These are phyloP conservation scores for Halichoeres trimaculatus DNA, from an alignment of 2,113 vertebrate species.

Conservation along the genomic window DNA sequence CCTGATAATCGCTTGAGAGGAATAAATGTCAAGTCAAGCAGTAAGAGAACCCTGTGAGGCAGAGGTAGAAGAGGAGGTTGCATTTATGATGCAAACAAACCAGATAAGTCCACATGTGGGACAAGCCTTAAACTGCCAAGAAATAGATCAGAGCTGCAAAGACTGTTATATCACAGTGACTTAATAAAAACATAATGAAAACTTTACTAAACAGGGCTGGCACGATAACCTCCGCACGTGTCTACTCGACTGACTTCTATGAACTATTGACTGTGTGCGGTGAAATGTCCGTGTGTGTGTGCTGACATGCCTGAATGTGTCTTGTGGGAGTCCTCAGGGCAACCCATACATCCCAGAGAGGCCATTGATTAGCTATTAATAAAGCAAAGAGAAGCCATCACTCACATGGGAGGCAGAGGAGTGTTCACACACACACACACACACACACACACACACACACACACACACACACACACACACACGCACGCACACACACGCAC, in stretches of 20 bases:
- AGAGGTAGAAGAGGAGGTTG: slow-evolving; percentile 30
- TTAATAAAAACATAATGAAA: slow-evolving; percentile 20
- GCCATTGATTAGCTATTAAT: slow-evolving; percentile 79
- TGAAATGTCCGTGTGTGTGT: slow-evolving; percentile 18
- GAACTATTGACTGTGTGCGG: slow-evolving; percentile 45
- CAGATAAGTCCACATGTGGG: slow-evolving; percentile 33
- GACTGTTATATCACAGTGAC: slow-evolving; percentile 33
- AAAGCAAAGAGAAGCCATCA: slow-evolving; percentile 69
- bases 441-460: too few relatives aligned
- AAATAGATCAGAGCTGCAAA: slow-evolving; percentile 9
- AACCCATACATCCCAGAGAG: slow-evolving; percentile 67
- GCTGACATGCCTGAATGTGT: slow-evolving; percentile 48
- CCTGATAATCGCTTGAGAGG: slow-evolving; percentile 60
- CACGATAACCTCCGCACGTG: slow-evolving; percentile 33
- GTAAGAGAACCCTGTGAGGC: slow-evolving; percentile 41
- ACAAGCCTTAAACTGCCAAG: slow-evolving; percentile 13
- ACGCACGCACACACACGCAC: slow-evolving; percentile 23
- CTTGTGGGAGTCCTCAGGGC: slow-evolving; percentile 66
- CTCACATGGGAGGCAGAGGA: slow-evolving; percentile 62
- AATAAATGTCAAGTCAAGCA: slow-evolving; percentile 70
- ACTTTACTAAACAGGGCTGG: neutral
- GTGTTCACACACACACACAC: slow-evolving; percentile 28
- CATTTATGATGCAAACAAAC: slow-evolving; percentile 44
- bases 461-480: too few relatives aligned
- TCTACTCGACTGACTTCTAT: slow-evolving; percentile 25